phyloP scores from a whole-genome alignment of 2,888 invertebrate genomes.

The Cepaea hortensis region DNA sequence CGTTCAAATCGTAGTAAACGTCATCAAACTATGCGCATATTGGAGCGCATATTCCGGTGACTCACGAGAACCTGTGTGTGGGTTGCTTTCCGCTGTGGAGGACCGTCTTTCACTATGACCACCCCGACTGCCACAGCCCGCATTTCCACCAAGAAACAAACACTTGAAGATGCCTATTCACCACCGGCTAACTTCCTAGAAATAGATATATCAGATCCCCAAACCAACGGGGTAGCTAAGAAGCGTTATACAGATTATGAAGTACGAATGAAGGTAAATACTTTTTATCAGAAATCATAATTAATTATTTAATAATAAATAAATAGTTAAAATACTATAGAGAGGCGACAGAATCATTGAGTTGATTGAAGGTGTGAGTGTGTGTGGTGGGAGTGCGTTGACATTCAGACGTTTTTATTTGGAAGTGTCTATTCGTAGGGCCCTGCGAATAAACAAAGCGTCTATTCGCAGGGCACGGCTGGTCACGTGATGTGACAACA shows the following conservation, averaged over 20 bases:
- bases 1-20: not conserved
- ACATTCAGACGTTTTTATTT: too few relatives aligned
- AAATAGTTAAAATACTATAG: not conserved
- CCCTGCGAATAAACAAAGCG: too few relatives aligned
- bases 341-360: too few relatives aligned
- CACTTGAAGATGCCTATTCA: conserved; percentile 99
- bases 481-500: too few relatives aligned
- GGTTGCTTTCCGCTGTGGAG: conserved; percentile 29
- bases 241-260: conserved; percentile 99
- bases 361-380: too few relatives aligned
- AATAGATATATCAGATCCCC: conserved; percentile 98
- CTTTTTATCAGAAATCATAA: not conserved
- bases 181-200: conserved; percentile 99
- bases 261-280: conserved; percentile 95
- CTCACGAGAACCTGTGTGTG: conserved; percentile 32
- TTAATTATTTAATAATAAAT: not conserved
- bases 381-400: too few relatives aligned
- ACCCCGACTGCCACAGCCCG: conserved; percentile 87
- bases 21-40: conserved; percentile 14
- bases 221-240: conserved; percentile 97
- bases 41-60: not conserved
- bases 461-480: too few relatives aligned
- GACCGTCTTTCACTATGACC: conserved; percentile 3
- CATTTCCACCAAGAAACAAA: conserved; percentile 98
- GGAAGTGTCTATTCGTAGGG: too few relatives aligned